These are phyloP conservation scores for Uloborus diversus DNA, from an alignment of 1,140 invertebrate species.

Conservation along the genomic window DNA sequence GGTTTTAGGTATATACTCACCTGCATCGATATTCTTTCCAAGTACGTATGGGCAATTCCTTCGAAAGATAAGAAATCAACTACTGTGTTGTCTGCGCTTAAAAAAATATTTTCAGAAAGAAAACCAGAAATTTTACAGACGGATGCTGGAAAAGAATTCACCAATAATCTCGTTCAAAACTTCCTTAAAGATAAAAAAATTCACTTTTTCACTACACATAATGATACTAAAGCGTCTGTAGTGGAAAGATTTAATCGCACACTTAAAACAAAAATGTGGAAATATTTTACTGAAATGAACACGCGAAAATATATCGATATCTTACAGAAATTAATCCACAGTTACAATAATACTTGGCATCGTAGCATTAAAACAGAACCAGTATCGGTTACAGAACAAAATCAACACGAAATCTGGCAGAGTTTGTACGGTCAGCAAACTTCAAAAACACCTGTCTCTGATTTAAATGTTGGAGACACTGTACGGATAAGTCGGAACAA, in stretches of 20 bases:
- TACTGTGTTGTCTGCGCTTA: slow-evolving; percentile 33
- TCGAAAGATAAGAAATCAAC: slow-evolving; percentile 57
- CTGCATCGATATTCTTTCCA: slow-evolving; percentile 60
- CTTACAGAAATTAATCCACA: slow-evolving; percentile 63
- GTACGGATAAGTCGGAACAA: slow-evolving; percentile 51
- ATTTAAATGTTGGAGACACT: slow-evolving; percentile 61
- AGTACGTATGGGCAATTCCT: slow-evolving; percentile 58
- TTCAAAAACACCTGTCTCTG: slow-evolving; percentile 48
- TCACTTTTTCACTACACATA: slow-evolving; percentile 62
- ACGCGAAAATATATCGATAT: slow-evolving; percentile 65
- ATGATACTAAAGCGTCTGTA: slow-evolving; percentile 66
- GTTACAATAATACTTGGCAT: slow-evolving; percentile 67
- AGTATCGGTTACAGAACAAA: slow-evolving; percentile 62
- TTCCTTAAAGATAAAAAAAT: slow-evolving; percentile 58
- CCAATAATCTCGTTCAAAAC: slow-evolving; percentile 42
- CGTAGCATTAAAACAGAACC: slow-evolving; percentile 65
- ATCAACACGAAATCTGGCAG: slow-evolving; percentile 56
- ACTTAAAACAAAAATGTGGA: slow-evolving; percentile 66
- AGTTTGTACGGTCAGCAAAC: slow-evolving; percentile 48
- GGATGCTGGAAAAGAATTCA: slow-evolving; percentile 40
- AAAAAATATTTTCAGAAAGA: slow-evolving; percentile 49
- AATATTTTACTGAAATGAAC: slow-evolving; percentile 65
- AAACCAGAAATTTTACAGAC: slow-evolving; percentile 51
- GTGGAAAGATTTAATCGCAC: slow-evolving; percentile 67
- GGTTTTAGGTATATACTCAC: slow-evolving; percentile 59